Percentiles rank a stretch among this genome's conserved stretches.
These are phyloP conservation scores for Diachasma alloeum DNA, from an alignment of 1,140 invertebrate genomes.

Conservation along the genomic window DNA sequence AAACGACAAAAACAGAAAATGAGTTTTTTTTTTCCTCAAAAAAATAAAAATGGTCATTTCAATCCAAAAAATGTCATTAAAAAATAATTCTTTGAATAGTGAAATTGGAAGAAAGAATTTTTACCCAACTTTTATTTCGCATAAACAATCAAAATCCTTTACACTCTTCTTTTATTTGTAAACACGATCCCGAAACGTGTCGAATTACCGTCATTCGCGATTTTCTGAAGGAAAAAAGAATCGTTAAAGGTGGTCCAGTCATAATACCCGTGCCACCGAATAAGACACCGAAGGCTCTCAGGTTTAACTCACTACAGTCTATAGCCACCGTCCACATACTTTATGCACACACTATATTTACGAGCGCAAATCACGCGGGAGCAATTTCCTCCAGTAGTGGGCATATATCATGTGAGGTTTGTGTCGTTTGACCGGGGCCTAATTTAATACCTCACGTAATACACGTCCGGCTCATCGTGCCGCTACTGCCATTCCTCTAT, in stretches of 20 bases:
- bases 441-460: conserved; percentile 11
- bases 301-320: neutral
- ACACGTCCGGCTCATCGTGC: conserved; percentile 8
- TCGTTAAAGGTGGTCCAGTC: conserved; percentile 24
- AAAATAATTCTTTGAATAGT: no score
- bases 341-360: neutral
- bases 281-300: neutral
- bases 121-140: no score
- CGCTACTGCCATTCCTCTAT: neutral
- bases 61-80: neutral
- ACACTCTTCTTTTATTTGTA: conserved; percentile 2
- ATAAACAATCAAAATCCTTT: no score
- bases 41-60: neutral
- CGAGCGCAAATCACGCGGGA: conserved; percentile 5
- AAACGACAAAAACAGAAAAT: neutral
- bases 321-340: neutral
- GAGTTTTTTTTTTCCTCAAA: no score
- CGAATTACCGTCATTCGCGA: neutral
- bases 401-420: conserved; percentile 8
- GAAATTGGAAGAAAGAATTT: no score
- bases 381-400: conserved; percentile 3
- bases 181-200: conserved; percentile 8
- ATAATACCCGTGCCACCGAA: neutral
- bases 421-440: neutral
- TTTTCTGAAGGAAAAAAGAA: neutral